phyloP scores from a whole-genome alignment of 1,140 invertebrate genomes.

The Ceratosolen fusciceps region DNA sequence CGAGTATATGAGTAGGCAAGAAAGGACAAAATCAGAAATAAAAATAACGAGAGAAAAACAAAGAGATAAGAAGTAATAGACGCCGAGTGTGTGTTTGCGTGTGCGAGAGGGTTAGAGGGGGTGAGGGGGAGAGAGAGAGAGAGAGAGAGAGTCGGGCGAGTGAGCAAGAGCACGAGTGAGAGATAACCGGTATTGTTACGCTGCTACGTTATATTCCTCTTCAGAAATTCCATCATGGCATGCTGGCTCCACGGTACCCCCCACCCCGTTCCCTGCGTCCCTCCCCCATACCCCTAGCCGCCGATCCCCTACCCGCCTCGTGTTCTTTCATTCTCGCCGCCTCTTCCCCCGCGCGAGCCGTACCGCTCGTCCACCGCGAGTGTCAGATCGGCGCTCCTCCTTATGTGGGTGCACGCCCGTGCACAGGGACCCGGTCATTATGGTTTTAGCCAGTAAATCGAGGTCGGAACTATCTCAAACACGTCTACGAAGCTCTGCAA shows the following conservation, averaged over 20 bases:
- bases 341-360: not conserved
- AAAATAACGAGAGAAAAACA: constrained; percentile 36
- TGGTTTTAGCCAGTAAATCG: constrained; percentile 43
- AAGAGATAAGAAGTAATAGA: constrained; percentile 43
- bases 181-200: constrained; percentile 59
- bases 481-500: not conserved
- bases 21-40: constrained; percentile 28
- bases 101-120: constrained; percentile 16
- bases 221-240: constrained; percentile 53
- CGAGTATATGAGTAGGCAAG: not conserved
- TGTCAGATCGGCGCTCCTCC: constrained; percentile 28
- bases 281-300: too few relatives aligned
- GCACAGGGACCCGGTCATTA: constrained; percentile 23
- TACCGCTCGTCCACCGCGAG: not conserved
- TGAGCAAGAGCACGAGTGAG: constrained; percentile 50
- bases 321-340: constrained; percentile 8
- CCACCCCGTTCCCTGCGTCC: too few relatives aligned
- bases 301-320: too few relatives aligned
- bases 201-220: constrained; percentile 55
- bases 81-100: constrained; percentile 49
- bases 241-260: too few relatives aligned
- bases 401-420: constrained; percentile 13
- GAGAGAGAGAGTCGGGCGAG: constrained; percentile 44
- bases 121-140: constrained; percentile 44
- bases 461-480: constrained; percentile 40